A percentile compares a stretch with the other conserved stretches of the same genome.
Evolutionary conservation across 2,888 invertebrate genomes (phyloP).

Genomic region (Tholera decimalis): DNA sequence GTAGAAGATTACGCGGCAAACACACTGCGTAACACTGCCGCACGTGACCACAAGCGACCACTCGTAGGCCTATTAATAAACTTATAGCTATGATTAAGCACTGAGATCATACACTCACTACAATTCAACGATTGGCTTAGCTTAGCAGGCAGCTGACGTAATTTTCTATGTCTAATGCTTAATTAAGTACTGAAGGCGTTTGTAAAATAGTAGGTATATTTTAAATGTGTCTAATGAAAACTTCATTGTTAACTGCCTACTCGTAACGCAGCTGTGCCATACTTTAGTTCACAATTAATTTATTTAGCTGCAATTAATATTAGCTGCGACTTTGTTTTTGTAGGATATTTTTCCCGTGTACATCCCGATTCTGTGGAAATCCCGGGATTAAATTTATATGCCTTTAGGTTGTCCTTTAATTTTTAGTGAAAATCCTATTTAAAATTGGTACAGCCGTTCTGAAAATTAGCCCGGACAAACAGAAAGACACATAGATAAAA

Average conservation of each 20-base stretch:
- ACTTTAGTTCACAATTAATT: neutral
- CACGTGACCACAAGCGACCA: conserved; percentile 68
- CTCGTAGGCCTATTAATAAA: conserved; percentile 71
- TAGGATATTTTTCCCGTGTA: no score
- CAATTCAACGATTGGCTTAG: conserved; percentile 28
- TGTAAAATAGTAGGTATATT: conserved; percentile 10
- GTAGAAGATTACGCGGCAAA: conserved; percentile 64
- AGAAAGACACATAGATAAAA: no score
- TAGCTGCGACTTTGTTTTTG: no score
- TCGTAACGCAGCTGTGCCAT: conserved; percentile 1
- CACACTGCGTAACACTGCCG: conserved; percentile 58
- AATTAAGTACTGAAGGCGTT: conserved; percentile 10
- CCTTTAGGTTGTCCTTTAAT: no score
- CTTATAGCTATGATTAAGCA: conserved; percentile 51
- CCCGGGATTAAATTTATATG: no score
- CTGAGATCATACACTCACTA: conserved; percentile 48
- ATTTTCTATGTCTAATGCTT: conserved; percentile 14
- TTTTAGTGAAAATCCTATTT: no score
- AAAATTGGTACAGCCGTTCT: no score
- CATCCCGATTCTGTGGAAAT: no score
- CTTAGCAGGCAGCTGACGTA: conserved; percentile 25
- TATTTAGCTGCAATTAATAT: no score
- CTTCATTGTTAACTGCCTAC: no score
- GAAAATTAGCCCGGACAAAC: no score
- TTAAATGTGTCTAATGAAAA: neutral